Base-by-base conservation (phyloP, 2,797 vertebrate species). In the Fundulus diaphanus region DNA sequence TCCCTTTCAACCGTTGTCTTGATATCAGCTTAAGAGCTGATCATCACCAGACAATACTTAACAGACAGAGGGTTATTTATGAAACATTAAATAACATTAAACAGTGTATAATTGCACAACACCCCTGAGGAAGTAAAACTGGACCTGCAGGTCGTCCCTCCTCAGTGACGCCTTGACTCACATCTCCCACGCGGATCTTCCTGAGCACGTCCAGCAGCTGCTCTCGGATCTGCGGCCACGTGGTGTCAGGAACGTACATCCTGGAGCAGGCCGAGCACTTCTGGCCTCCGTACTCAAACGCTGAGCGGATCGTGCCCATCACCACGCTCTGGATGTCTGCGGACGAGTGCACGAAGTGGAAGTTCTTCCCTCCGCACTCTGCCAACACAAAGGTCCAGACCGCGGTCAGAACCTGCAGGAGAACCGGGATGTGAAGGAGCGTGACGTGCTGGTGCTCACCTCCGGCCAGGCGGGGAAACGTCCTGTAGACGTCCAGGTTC, bases 331-430 rank as follows among this genome's bases (percentile, higher is more conserved):
- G 77, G 37, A 97, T 83, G 0, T 99, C 96, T 0, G 98, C 98
- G 0, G 97, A 98, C 78, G 81, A 70, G 92, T 99, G 98, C 18
- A 99, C 96, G 0, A 99, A 97, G 91, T 99, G 98, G 93, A 98
- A 99, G 85, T 99, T 99, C 95, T 99, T 99, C 72, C 98, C 98
- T 0, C 98, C 98, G 0, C 98, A 99, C 90, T 99, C 98, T 99
- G 88, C 13, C 31, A 22, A 73, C 37, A 65, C 33, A 74, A 63
- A 54, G 49, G n/a, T 3, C 0, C 1, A 29, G 3, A 0, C 5
- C 12, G 13, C 15, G 33, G 22, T 20, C 31, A 49, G 12, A 29
- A 7, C 15, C 52, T 24, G 29, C 46, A 27, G 66, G 31, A 29
- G 11, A 29, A 35, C 37, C 15, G n/a, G 44, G 18, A 31, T 31